Conservation (phyloP, 2,888 invertebrate species). For the Eilema sororculum region DNA sequence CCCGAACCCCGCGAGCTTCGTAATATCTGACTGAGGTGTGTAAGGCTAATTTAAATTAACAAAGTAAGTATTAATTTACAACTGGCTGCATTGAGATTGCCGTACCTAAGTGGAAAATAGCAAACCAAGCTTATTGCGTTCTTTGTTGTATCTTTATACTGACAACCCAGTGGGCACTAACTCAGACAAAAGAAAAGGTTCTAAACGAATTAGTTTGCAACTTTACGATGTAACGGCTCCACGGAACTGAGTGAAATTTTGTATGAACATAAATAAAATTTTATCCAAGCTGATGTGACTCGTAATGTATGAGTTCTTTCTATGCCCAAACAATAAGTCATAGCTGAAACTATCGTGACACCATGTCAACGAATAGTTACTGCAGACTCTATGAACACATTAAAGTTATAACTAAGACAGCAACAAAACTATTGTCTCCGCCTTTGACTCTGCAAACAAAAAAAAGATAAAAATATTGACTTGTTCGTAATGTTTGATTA, state of each 20-base stretch:
- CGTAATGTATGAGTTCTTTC: background rate
- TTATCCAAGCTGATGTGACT: no score
- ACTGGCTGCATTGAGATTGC: background rate
- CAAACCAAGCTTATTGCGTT: no score
- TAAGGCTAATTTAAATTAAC: background rate
- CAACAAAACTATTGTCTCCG: background rate
- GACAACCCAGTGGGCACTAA: background rate
- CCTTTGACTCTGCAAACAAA: background rate
- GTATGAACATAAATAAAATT: no score
- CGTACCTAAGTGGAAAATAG: background rate
- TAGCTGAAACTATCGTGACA: background rate
- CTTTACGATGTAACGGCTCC: background rate
- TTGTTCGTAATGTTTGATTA: constrained; percentile 12
- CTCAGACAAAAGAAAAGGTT: background rate
- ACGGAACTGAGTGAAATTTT: background rate
- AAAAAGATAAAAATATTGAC: constrained; percentile 12
- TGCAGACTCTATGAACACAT: background rate
- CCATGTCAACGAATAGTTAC: background rate
- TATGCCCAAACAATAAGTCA: background rate
- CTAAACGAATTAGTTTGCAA: background rate
- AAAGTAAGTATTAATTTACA: background rate
- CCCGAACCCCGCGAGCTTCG: background rate
- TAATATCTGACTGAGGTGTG: background rate
- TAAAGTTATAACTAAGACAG: background rate
- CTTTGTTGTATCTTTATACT: no score